Evolutionary conservation across 2,113 vertebrate genomes (phyloP), one percentile per base, ranked within the genome.

Genomic region (Corapipo altera): DNA sequence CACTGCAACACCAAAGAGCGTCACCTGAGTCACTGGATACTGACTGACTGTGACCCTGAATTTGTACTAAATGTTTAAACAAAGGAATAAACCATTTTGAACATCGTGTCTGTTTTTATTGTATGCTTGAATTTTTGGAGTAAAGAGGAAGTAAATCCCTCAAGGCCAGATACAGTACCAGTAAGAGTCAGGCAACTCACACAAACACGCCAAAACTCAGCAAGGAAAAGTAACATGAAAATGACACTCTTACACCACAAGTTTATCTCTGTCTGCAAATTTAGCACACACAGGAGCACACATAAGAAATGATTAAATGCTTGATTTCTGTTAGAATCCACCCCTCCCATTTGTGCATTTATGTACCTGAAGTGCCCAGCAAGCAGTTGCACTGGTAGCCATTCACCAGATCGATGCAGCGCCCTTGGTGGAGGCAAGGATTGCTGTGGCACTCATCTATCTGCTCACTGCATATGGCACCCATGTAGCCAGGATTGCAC

Each of bases 351-450:
- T 15, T 4, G 30, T 39, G 37, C 44, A 51, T 58, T 89, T 67
- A n/a, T 1, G 12, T 43, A 99, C 99, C 99, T 64, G 97, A 97
- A 7, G 99, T 99, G 89, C 99, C 99, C 0, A 93, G 94, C 67
- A 96, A 97, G 85, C 99, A 99, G 97, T 98, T 98, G 87, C 99
- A 99, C 70, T 99, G 98, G 97, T 99, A 99, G 70, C 98, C 97
- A 8, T 99, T 99, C 67, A 99, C 99, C 65, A 98, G 97, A 95
- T 99, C 99, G 1, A 99, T 97, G 96, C 99, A 99, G 94, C 98
- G 99, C 18, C 98, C 99, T 35, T 98, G 97, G 22, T 99, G 99
- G 90, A 99, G 98, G 96, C 99, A 99, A 2, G 99, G 99, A 91
- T 98, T 98, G 97, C 99, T 99, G 91, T 98, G 97, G 87, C 99